Percentiles rank a stretch among this genome's conserved stretches.
These are phyloP conservation scores for Corythoichthys intestinalis DNA, from an alignment of 2,113 vertebrate genomes.

Conservation along the genomic window DNA sequence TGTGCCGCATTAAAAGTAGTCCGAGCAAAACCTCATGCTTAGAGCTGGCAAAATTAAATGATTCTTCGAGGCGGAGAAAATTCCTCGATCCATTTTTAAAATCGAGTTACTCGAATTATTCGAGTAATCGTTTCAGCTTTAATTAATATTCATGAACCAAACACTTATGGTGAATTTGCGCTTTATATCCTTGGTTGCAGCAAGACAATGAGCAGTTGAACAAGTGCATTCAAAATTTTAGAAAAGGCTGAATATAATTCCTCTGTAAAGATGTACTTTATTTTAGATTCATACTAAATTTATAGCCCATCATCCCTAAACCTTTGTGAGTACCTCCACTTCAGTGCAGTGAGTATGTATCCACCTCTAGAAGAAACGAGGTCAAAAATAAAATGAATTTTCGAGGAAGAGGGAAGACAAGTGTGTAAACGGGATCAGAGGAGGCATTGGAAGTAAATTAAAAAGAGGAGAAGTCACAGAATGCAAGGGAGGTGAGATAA, in stretches of 20 bases:
- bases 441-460: constrained; percentile 42
- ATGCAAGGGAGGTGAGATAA: constrained; percentile 34
- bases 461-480: constrained; percentile 18
- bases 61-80: too few species aligned
- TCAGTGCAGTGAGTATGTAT: background rate
- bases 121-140: too few species aligned
- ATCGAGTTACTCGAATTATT: too few species aligned
- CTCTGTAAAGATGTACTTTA: background rate
- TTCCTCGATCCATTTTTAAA: too few species aligned
- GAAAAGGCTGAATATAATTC: background rate
- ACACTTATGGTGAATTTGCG: too few species aligned
- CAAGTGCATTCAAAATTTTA: too few species aligned
- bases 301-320: background rate
- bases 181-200: too few species aligned
- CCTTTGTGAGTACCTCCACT: background rate
- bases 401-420: background rate
- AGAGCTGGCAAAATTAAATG: too few species aligned
- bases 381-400: constrained; percentile 18
- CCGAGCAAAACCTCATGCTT: too few species aligned
- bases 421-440: constrained; percentile 19
- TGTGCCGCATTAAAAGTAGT: too few species aligned
- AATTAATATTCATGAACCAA: too few species aligned
- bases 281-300: background rate
- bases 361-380: constrained; percentile 12
- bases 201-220: too few species aligned